Evolutionary conservation across 2,888 invertebrate species (phyloP), one percentile per base, ranked within the genome.

Genomic region (Hipparchia semele): DNA sequence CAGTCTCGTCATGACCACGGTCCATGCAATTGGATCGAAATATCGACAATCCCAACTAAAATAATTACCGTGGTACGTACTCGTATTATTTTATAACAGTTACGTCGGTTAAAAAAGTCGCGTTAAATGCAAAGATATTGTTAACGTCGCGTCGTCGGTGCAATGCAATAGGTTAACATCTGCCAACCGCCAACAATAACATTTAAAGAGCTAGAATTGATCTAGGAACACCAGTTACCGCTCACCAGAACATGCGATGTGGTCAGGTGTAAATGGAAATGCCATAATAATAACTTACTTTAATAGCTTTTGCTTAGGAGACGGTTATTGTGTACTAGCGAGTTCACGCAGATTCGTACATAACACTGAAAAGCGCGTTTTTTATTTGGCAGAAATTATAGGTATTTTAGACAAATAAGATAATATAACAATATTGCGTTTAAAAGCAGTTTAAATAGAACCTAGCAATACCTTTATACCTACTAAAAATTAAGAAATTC

Each of bases 181-280:
- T 88, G 88, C 88, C 82, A 85, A 87, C 87, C 82, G 85, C 73
- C 78, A 64, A 68, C 62, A 46, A 39, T 68, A 73, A 62, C 59
- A 65, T 65, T 73, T 73, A 69, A 68, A 59, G 76, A 71, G 70
- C 75, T 75, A 76, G 73, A 73, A 74, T 53, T 62, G 77, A 72
- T 71, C 71, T 75, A 73, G 70, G 8, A 39, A 53, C 60, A 59
- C n/a, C 12, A 9, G 2, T 7, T 13, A 23, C 8, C 58, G 58
- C 8, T 59, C 49, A 23, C n/a, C 45, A 45, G 13, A 45, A 13
- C 53, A 61, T 60, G 69, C 73, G 59, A 61, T 9, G 53, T 69
- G 53, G 73, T 74, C 75, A 77, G 78, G 78, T 78, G 76, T 60
- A 69, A 56, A 58, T 65, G 45, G 45, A 58, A 67, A 72, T 71